Percentiles rank a stretch among this genome's conserved stretches.
Evolutionary conservation across 2,888 invertebrate genomes (phyloP).

Genomic region (Gisinianus flammeolus): DNA sequence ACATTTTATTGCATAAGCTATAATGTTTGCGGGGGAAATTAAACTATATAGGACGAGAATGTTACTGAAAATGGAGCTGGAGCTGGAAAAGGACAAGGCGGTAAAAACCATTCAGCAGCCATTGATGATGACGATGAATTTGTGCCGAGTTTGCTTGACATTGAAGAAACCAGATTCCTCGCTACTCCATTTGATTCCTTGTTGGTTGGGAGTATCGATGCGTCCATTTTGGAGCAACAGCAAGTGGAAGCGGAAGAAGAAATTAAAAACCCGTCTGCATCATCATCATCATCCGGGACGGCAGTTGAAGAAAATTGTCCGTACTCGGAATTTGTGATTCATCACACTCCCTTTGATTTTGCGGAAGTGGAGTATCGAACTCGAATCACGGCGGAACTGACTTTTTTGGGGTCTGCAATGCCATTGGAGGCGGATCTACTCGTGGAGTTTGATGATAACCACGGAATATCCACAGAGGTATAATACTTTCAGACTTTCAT

Average conservation of each 20-base stretch:
- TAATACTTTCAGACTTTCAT: too few relatives aligned
- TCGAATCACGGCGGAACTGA: conserved; percentile 49
- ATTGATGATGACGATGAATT: neutral
- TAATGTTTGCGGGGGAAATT: too few relatives aligned
- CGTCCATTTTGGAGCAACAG: neutral
- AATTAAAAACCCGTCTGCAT: neutral
- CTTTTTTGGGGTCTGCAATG: conserved; percentile 46
- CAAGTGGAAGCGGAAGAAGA: neutral
- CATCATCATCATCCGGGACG: neutral
- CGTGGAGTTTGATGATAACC: conserved; percentile 47
- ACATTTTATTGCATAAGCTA: too few relatives aligned
- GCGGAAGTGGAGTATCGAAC: conserved; percentile 51
- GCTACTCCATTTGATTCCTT: conserved; percentile 30
- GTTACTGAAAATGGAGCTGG: too few relatives aligned
- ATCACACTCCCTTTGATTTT: conserved; percentile 45
- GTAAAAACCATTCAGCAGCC: too few relatives aligned
- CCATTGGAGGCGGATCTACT: conserved; percentile 53
- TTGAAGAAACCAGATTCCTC: neutral
- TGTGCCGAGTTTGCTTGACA: neutral
- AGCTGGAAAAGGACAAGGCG: too few relatives aligned
- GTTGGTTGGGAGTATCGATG: neutral
- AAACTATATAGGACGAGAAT: too few relatives aligned
- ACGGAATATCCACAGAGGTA: conserved; percentile 49
- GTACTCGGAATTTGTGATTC: conserved; percentile 45
- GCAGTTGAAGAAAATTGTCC: conserved; percentile 46